Evolutionary conservation across 92 coral and sea anemone species (phyloP), one percentile per base, ranked within the genome.

Genomic region (Epizoanthus scotinus): DNA sequence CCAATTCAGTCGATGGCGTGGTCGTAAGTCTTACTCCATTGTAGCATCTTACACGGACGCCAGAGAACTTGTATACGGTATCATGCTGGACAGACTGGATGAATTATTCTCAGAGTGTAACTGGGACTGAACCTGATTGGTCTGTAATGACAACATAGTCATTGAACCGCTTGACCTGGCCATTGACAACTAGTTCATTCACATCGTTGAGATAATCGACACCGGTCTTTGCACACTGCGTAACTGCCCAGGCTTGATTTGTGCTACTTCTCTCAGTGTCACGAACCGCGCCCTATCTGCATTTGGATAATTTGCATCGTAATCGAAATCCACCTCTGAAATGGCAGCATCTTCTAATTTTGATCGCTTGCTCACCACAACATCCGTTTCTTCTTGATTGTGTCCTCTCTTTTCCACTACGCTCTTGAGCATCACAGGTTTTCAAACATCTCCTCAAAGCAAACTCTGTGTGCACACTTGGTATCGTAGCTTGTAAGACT

Each of bases 71-170:
- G 28, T 31, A 73, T 17, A 28, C 8, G 6, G 19, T 0, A 8
- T 19, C 64, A 28, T 18, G 34, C 50, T 36, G n/a, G n/a, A 73
- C 18, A 10, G 65, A 44, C 28, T 21, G 19, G 19, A 26, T 22
- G 65, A 73, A 56, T 17, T 44, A 10, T 15, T 73, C 66, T 65
- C 78, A 73, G 49, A 71, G 47, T 2, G 78, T 71, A 18, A 71
- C 10, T 0, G 78, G 78, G 5, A 73, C 65, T 7, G 78, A 29
- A 31, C 78, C 52, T 12, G 78, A 54, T 14, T 25, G 3, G 21
- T 73, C 65, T 18, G 65, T 55, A 0, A 73, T 15, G 1, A 56
- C 25, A 27, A 31, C 52, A 49, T 20, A 13, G 20, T 55, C 19
- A 28, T 55, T 73, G 64, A 73, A 73, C 9, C 29, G 50, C 19